Conservation (phyloP, 1,140 invertebrate genomes). For the Bilobella aurantiaca region DNA sequence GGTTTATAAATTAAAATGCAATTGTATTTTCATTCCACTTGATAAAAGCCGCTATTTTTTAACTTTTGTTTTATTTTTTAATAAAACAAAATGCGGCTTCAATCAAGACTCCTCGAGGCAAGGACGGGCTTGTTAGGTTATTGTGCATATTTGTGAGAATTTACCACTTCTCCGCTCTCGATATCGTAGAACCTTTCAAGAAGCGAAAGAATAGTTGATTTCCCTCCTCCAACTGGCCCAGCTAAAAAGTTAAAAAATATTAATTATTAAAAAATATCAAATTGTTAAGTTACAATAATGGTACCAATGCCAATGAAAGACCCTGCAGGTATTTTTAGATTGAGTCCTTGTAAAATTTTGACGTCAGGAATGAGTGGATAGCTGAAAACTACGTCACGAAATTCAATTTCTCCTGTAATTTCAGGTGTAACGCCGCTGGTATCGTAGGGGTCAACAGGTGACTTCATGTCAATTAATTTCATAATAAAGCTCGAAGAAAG, state of each 20-base stretch:
- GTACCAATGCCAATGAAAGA: not conserved
- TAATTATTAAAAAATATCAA: not conserved
- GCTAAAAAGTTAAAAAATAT: slow-evolving; percentile 40
- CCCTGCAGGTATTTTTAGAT: not conserved
- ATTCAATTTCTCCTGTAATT: slow-evolving; percentile 55
- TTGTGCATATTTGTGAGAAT: not conserved
- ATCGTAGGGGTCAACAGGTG: slow-evolving; percentile 42
- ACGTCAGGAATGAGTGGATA: slow-evolving; percentile 47
- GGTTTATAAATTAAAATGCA: no score
- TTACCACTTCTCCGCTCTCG: slow-evolving; percentile 35
- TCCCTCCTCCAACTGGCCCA: slow-evolving; percentile 50
- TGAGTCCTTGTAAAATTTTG: slow-evolving; percentile 37
- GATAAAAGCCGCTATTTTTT: not conserved
- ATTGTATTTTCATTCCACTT: not conserved
- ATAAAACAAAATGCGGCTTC: not conserved
- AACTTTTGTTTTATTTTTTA: no score
- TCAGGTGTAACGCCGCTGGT: slow-evolving; percentile 38
- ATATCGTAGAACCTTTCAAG: slow-evolving; percentile 46
- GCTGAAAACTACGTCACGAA: slow-evolving; percentile 52
- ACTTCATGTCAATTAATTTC: slow-evolving; percentile 44
- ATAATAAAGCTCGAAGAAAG: slow-evolving; percentile 46
- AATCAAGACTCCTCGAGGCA: no score
- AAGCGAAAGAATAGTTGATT: slow-evolving; percentile 45
- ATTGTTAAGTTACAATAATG: not conserved
- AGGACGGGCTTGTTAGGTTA: no score